Evolutionary conservation across 2,888 invertebrate genomes (phyloP).

Genomic region (Latrodectus elegans): DNA sequence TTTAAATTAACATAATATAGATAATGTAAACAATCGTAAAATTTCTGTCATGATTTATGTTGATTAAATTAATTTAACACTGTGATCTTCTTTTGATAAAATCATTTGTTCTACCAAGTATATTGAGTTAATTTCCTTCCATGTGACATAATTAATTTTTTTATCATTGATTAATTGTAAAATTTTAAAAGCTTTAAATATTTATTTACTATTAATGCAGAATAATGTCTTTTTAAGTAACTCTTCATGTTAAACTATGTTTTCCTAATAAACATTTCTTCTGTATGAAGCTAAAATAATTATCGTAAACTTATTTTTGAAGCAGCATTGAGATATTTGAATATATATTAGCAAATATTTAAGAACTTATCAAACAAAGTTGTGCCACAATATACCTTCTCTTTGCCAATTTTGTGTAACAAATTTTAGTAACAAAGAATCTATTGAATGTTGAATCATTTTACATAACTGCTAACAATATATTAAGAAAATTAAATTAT

Average conservation of each 20-base stretch:
- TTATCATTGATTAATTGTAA: neutral
- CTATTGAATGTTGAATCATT: constrained; percentile 43
- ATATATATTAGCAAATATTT: constrained; percentile 14
- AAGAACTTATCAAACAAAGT: constrained; percentile 10
- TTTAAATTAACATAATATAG: too few relatives aligned
- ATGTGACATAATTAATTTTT: neutral
- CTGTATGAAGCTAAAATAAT: constrained; percentile 10
- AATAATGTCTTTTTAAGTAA: neutral
- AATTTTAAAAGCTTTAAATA: neutral
- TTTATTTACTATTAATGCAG: neutral
- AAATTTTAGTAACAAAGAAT: constrained; percentile 24
- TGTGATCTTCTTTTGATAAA: too few relatives aligned
- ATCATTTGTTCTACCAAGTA: too few relatives aligned
- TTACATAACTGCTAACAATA: constrained; percentile 34
- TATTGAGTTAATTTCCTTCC: too few relatives aligned
- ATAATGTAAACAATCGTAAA: too few relatives aligned
- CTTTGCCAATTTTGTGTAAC: constrained; percentile 21
- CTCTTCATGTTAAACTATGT: constrained; percentile 9
- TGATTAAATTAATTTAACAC: too few relatives aligned
- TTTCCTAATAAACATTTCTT: neutral
- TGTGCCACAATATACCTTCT: constrained; percentile 34
- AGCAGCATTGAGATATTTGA: neutral
- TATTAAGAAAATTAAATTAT: constrained; percentile 22
- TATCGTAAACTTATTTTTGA: constrained; percentile 20
- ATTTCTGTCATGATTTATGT: too few relatives aligned